phyloP scores from a whole-genome alignment of 2,797 vertebrate genomes.

The Tenualosa ilisha region DNA sequence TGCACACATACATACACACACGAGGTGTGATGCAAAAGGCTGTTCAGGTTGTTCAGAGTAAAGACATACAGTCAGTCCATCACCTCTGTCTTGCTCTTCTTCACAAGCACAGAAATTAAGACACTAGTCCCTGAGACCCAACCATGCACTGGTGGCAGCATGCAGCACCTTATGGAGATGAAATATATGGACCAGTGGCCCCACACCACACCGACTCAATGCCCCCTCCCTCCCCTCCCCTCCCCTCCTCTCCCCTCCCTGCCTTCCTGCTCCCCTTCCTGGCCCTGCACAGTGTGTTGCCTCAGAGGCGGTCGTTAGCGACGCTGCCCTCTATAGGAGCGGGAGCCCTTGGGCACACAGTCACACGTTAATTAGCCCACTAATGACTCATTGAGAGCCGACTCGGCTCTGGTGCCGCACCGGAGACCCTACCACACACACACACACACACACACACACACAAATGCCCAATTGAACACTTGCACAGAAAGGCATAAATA shows the following conservation, averaged over 20 bases:
- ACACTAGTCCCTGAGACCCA: neutral
- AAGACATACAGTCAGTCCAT: neutral
- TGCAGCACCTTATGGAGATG: neutral
- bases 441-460: neutral
- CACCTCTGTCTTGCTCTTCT: neutral
- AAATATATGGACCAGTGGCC: neutral
- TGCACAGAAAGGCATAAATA: neutral
- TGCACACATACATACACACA: too few species aligned
- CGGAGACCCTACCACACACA: constrained; percentile 21
- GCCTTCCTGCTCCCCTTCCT: constrained; percentile 22
- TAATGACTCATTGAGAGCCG: constrained; percentile 75
- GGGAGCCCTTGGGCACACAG: constrained; percentile 63
- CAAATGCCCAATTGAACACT: neutral
- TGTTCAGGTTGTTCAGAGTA: neutral
- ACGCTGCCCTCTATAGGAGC: constrained; percentile 63
- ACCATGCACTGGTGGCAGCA: neutral
- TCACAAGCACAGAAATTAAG: neutral
- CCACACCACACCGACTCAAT: neutral
- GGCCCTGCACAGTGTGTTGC: constrained; percentile 39
- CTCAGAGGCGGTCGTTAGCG: constrained; percentile 64
- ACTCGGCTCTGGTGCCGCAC: constrained; percentile 50
- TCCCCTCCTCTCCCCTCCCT: neutral
- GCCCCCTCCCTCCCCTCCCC: neutral
- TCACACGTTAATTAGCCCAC: constrained; percentile 75
- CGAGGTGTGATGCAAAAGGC: neutral